Conservation (phyloP, 1,140 invertebrate species). For the Aradophagus sp. region DNA sequence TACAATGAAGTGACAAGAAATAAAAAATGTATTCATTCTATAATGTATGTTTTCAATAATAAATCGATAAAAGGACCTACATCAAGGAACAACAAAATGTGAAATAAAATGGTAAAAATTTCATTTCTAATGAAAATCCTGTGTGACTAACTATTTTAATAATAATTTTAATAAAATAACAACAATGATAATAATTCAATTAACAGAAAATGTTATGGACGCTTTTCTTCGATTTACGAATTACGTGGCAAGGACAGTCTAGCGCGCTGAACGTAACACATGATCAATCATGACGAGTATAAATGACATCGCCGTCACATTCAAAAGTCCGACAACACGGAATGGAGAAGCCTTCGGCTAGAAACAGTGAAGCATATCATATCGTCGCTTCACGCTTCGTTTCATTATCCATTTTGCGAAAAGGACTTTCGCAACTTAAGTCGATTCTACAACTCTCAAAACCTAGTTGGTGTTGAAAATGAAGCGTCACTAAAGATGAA, state of each 20-base stretch:
- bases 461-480: slow-evolving; percentile 31
- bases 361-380: slow-evolving; percentile 47
- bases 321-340: slow-evolving; percentile 22
- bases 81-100: no score
- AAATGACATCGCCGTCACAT: slow-evolving; percentile 18
- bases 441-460: slow-evolving; percentile 41
- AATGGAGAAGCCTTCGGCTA: slow-evolving; percentile 17
- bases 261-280: slow-evolving; percentile 4
- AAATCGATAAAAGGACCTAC: no score
- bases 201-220: no score
- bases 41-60: no score
- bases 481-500: slow-evolving; percentile 20
- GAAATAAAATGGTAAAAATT: no score
- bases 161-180: no score
- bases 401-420: slow-evolving; percentile 56
- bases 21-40: no score
- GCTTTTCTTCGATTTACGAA: no score
- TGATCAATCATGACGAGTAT: slow-evolving; percentile 31
- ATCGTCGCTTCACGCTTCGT: slow-evolving; percentile 61
- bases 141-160: no score
- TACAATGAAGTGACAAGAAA: no score
- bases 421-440: slow-evolving; percentile 64
- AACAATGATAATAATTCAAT: no score
- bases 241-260: slow-evolving; percentile 3
- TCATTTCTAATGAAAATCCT: no score